Evolutionary conservation across 1,140 invertebrate species (phyloP).

Genomic region (Drosophila micromelanica): DNA sequence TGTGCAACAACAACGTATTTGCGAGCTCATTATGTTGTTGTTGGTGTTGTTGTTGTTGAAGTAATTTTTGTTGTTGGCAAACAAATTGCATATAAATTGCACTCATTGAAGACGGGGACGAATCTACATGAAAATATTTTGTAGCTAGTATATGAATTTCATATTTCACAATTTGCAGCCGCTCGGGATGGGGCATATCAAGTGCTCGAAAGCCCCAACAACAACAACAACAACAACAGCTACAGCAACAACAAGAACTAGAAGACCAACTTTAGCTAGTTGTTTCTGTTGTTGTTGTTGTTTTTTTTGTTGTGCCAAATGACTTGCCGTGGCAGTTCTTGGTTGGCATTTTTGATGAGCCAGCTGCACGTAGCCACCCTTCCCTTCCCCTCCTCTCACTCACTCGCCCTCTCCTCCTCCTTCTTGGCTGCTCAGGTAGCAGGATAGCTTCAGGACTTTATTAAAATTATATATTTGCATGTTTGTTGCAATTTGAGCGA

Average conservation of each 20-base stretch:
- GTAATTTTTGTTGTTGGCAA: constrained; percentile 31
- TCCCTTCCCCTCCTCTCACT: too few species aligned
- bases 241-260: constrained; percentile 48
- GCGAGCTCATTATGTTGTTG: constrained; percentile 31
- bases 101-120: constrained; percentile 59
- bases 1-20: constrained; percentile 12
- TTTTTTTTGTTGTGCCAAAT: constrained; percentile 50
- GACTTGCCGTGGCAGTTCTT: constrained; percentile 52
- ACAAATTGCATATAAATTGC: constrained; percentile 78
- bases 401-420: neutral
- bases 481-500: constrained; percentile 73
- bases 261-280: constrained; percentile 37
- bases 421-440: constrained; percentile 23
- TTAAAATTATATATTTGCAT: constrained; percentile 83
- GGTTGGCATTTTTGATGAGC: constrained; percentile 75
- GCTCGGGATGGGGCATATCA: constrained; percentile 30
- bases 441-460: constrained; percentile 53
- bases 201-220: constrained; percentile 22
- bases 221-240: constrained; percentile 46
- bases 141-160: constrained; percentile 60
- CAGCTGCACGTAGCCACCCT: constrained; percentile 31
- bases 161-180: constrained; percentile 52
- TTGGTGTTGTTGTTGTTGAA: constrained; percentile 1
- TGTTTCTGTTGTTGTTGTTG: constrained; percentile 21
- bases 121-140: constrained; percentile 68